Percentiles rank a stretch among this genome's conserved stretches.
phyloP scores from a whole-genome alignment of 92 coral and sea anemone genomes.

The Epizoanthus rinbou region DNA sequence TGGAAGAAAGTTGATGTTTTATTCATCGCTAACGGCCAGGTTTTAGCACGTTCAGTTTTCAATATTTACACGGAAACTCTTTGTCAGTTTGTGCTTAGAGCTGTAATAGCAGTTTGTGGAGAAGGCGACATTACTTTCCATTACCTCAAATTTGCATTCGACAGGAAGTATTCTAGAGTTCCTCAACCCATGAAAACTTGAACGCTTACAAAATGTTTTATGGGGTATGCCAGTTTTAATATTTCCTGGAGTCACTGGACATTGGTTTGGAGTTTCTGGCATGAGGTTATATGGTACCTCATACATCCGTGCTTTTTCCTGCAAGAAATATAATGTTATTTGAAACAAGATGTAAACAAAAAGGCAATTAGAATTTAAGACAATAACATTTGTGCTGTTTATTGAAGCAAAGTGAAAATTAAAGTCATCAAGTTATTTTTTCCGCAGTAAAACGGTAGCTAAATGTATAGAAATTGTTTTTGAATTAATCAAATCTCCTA shows the following conservation, averaged over 20 bases:
- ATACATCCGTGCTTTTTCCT: no score
- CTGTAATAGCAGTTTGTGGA: background rate
- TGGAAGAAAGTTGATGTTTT: background rate
- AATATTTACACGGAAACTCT: constrained; percentile 29
- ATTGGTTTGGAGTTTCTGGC: no score
- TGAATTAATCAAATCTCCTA: no score
- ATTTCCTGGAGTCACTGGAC: no score
- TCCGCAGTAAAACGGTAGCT: no score
- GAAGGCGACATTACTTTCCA: background rate
- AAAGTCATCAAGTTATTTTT: background rate
- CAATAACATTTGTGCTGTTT: background rate
- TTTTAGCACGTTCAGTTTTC: constrained; percentile 33
- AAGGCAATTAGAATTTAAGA: background rate
- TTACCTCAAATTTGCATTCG: constrained; percentile 32
- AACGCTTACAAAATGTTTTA: no score
- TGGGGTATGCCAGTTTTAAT: no score
- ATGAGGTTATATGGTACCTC: no score
- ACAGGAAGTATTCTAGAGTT: background rate
- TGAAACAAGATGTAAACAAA: no score
- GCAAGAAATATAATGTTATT: no score
- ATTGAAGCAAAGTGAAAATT: background rate
- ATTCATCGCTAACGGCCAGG: constrained; percentile 18
- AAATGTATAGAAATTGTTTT: no score
- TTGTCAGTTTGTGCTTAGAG: background rate
- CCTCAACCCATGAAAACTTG: no score